Conservation (phyloP, 2,113 vertebrate species). For the Kryptolebias marmoratus region DNA sequence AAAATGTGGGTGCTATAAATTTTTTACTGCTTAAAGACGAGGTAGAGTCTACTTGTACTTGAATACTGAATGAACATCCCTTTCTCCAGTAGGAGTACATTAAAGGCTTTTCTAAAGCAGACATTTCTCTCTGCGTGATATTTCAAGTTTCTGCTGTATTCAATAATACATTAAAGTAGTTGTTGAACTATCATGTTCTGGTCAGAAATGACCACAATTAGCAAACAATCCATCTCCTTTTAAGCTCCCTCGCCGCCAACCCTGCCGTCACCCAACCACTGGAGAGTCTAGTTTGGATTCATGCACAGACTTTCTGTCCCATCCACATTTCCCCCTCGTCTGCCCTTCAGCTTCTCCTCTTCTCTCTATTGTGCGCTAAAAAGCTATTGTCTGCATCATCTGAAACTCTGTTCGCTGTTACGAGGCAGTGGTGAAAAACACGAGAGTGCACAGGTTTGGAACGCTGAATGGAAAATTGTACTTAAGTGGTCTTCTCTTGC, state of each 20-base stretch:
- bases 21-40: no score
- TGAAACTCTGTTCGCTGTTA: slow-evolving; percentile 86
- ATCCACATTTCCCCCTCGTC: slow-evolving; percentile 86
- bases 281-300: slow-evolving; percentile 80
- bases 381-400: slow-evolving; percentile 93
- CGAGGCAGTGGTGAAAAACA: slow-evolving; percentile 86
- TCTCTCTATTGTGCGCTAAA: slow-evolving; percentile 91
- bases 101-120: slow-evolving; percentile 54
- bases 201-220: slow-evolving; percentile 94
- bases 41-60: slow-evolving; percentile 51
- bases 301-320: slow-evolving; percentile 85
- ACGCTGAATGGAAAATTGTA: slow-evolving; percentile 98
- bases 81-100: slow-evolving; percentile 34
- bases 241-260: slow-evolving; percentile 82
- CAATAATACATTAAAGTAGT: slow-evolving; percentile 81
- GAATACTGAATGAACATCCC: slow-evolving; percentile 53
- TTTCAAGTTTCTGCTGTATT: slow-evolving; percentile 68
- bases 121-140: slow-evolving; percentile 55
- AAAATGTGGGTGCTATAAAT: no score
- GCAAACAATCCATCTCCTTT: slow-evolving; percentile 89
- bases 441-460: slow-evolving; percentile 88
- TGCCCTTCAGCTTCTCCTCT: slow-evolving; percentile 87
- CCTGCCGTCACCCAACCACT: slow-evolving; percentile 79
- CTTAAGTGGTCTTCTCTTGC: slow-evolving; percentile 95
- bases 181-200: slow-evolving; percentile 88